Percentiles rank a stretch among this genome's conserved stretches.
Evolutionary conservation across 2,113 vertebrate species (phyloP).

Genomic region (Lepidothrix coronata): DNA sequence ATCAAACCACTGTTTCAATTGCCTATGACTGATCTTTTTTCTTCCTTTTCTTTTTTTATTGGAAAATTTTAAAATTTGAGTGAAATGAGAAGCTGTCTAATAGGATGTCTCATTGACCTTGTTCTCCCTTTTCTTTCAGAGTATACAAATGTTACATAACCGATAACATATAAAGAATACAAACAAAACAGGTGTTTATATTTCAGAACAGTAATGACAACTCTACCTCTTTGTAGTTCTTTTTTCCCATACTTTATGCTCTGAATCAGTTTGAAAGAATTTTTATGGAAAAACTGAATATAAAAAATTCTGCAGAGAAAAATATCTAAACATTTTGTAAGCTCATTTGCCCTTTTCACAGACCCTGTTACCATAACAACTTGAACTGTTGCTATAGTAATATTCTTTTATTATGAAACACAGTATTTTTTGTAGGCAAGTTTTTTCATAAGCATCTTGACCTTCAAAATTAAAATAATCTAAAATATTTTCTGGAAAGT

Average conservation of each 20-base stretch:
- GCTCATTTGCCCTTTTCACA: background rate
- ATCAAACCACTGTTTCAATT: background rate
- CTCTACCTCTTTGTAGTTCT: background rate
- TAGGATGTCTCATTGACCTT: background rate
- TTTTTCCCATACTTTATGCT: background rate
- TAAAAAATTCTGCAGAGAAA: background rate
- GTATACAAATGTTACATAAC: background rate
- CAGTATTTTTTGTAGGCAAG: background rate
- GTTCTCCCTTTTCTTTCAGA: background rate
- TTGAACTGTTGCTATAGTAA: background rate
- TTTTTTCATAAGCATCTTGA: background rate
- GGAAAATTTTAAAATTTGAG: background rate
- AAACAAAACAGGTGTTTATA: background rate
- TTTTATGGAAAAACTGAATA: background rate
- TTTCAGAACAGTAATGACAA: background rate
- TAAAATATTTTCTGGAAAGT: background rate
- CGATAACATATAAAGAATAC: background rate
- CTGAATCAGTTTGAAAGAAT: background rate
- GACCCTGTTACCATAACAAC: slow-evolving; percentile 43
- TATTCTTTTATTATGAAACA: slow-evolving; percentile 21
- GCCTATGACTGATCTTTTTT: background rate
- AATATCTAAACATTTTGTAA: background rate
- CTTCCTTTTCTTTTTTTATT: too few relatives aligned
- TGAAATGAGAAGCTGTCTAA: background rate
- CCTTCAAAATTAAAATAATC: background rate